phyloP scores from a whole-genome alignment of 1,140 invertebrate species.

The Drosophila asahinai region DNA sequence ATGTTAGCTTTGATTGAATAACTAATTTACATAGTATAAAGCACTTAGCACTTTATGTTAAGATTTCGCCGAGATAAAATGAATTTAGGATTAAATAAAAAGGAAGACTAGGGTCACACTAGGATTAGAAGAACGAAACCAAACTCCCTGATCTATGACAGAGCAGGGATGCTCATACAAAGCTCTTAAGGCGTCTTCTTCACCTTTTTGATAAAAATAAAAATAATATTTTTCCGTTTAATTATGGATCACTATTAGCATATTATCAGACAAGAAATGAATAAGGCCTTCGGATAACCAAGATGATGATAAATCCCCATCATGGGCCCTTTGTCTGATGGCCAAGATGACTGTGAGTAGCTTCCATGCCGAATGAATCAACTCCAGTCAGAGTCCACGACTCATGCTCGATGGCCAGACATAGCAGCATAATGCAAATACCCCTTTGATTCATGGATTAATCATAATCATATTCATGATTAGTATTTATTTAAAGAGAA shows the following conservation, averaged over 20 bases:
- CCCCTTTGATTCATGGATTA: constrained; percentile 34
- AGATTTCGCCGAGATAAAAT: too few relatives aligned
- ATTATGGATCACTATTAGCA: neutral
- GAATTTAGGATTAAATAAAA: too few relatives aligned
- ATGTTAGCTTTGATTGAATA: too few relatives aligned
- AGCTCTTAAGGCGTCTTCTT: too few relatives aligned
- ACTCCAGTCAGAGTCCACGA: neutral
- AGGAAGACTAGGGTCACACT: too few relatives aligned
- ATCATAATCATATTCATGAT: neutral
- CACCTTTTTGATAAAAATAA: too few relatives aligned
- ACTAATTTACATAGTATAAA: too few relatives aligned
- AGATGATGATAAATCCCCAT: constrained; percentile 25
- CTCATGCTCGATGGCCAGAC: constrained; percentile 5
- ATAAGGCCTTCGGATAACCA: neutral
- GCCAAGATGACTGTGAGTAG: constrained; percentile 21
- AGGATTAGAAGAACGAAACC: too few relatives aligned
- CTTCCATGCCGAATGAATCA: constrained; percentile 20
- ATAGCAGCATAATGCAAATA: constrained; percentile 25
- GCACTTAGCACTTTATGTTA: too few relatives aligned
- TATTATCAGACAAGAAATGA: neutral
- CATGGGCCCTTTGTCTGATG: constrained; percentile 8
- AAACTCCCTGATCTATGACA: too few relatives aligned
- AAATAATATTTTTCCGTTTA: too few relatives aligned
- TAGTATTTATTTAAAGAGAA: neutral
- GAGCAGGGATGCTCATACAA: too few relatives aligned